Percentiles rank a stretch among this genome's conserved stretches.
These are phyloP conservation scores for Saxidomus purpurata DNA, from an alignment of 1,140 invertebrate genomes.

Conservation along the genomic window DNA sequence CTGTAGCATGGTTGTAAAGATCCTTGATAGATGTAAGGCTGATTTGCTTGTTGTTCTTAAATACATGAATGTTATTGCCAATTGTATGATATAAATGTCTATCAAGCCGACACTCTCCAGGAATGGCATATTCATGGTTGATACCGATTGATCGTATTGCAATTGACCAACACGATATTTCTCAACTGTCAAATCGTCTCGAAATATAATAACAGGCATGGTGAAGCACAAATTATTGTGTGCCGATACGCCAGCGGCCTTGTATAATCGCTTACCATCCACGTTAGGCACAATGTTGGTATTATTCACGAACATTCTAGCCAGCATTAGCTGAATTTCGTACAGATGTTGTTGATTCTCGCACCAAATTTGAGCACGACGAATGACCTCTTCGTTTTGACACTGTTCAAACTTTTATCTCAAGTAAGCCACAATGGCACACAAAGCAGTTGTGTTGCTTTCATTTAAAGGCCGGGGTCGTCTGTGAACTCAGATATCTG, in stretches of 20 bases:
- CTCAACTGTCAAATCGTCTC: neutral
- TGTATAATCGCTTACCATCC: neutral
- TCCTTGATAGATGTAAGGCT: neutral
- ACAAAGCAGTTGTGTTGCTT: neutral
- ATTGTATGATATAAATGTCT: neutral
- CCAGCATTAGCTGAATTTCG: constrained; percentile 24
- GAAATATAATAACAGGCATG: neutral
- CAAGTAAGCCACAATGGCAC: neutral
- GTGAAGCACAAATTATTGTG: neutral
- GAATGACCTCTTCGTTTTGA: constrained; percentile 10
- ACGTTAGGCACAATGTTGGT: neutral
- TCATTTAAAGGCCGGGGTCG: no score
- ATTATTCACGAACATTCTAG: neutral
- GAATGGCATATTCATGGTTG: neutral
- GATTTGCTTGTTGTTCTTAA: neutral
- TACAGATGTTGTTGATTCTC: constrained; percentile 39
- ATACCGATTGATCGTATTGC: neutral
- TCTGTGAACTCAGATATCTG: no score
- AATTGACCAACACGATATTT: neutral
- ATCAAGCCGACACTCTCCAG: neutral
- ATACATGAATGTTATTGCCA: neutral
- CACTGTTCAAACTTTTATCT: constrained; percentile 16
- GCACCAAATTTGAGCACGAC: constrained; percentile 24
- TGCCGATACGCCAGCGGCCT: neutral
- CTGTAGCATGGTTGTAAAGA: neutral